Conservation (phyloP, 2,113 vertebrate species). For the Xiphophorus couchianus region DNA sequence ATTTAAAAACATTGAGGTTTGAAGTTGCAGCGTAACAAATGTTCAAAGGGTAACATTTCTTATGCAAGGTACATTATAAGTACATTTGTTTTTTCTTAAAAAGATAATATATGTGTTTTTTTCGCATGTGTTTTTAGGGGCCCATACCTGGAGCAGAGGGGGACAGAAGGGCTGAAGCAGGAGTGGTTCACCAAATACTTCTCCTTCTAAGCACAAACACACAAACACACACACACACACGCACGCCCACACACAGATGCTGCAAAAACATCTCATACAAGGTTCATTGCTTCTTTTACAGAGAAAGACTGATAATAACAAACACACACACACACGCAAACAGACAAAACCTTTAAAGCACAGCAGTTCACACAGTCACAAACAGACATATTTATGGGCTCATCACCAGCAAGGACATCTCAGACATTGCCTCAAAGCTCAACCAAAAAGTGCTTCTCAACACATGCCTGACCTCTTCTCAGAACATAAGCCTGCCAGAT, state of each 20-base stretch:
- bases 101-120: neutral
- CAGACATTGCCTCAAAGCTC: slow-evolving; percentile 79
- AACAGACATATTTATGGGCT: slow-evolving; percentile 54
- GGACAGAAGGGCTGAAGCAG: slow-evolving; percentile 84
- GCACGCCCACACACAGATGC: slow-evolving; percentile 20
- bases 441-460: slow-evolving; percentile 82
- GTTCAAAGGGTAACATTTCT: too few relatives aligned
- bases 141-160: slow-evolving; percentile 79
- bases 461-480: slow-evolving; percentile 76
- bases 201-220: slow-evolving; percentile 88
- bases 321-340: neutral
- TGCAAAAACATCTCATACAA: slow-evolving; percentile 61
- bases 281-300: slow-evolving; percentile 64
- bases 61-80: too few relatives aligned
- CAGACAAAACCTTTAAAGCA: slow-evolving; percentile 13
- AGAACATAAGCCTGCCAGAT: slow-evolving; percentile 57
- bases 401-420: slow-evolving; percentile 79
- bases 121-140: slow-evolving; percentile 77
- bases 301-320: slow-evolving; percentile 48
- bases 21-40: too few relatives aligned
- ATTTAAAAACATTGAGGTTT: too few relatives aligned
- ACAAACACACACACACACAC: neutral
- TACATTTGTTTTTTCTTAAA: neutral
- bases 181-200: slow-evolving; percentile 99
- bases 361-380: slow-evolving; percentile 9